Conservation (phyloP, 2,888 invertebrate genomes). For the Leptopterna dolabrata region DNA sequence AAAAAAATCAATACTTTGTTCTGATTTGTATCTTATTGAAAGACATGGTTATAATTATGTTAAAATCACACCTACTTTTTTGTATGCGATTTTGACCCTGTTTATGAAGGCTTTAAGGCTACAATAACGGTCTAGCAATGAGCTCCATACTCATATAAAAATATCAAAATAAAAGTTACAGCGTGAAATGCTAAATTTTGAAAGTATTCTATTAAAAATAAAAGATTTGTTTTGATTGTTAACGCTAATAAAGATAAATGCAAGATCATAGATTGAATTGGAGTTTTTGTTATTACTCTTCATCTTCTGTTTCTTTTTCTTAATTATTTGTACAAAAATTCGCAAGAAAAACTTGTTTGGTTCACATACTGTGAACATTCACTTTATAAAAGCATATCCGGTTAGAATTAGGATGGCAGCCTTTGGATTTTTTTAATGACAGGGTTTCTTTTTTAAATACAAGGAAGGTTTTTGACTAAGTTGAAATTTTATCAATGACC, state of each 20-base stretch:
- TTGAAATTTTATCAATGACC: conserved; percentile 15
- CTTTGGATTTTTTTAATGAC: conserved; percentile 40
- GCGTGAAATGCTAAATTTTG: conserved; percentile 59
- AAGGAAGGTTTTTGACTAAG: conserved; percentile 44
- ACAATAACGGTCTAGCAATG: conserved; percentile 55
- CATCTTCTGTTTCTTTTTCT: not conserved
- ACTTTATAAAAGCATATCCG: conserved; percentile 45
- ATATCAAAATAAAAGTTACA: conserved; percentile 55
- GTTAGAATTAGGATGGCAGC: conserved; percentile 50
- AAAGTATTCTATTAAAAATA: conserved; percentile 56
- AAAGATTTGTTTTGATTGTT: conserved; percentile 55
- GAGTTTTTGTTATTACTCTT: conserved; percentile 43
- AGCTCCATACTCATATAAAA: conserved; percentile 50
- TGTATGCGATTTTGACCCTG: conserved; percentile 61
- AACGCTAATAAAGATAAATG: conserved; percentile 57
- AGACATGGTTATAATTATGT: conserved; percentile 62
- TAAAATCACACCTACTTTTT: conserved; percentile 61
- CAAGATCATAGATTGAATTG: conserved; percentile 54
- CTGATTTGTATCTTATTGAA: conserved; percentile 60
- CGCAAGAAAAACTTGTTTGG: conserved; percentile 20
- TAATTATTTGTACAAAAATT: conserved; percentile 28
- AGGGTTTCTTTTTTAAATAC: conserved; percentile 17
- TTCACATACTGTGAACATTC: conserved; percentile 10
- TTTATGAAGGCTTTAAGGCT: conserved; percentile 61
- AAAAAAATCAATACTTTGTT: not conserved